These are phyloP conservation scores for Hyphantria cunea DNA, from an alignment of 1,140 invertebrate genomes.

Conservation along the genomic window DNA sequence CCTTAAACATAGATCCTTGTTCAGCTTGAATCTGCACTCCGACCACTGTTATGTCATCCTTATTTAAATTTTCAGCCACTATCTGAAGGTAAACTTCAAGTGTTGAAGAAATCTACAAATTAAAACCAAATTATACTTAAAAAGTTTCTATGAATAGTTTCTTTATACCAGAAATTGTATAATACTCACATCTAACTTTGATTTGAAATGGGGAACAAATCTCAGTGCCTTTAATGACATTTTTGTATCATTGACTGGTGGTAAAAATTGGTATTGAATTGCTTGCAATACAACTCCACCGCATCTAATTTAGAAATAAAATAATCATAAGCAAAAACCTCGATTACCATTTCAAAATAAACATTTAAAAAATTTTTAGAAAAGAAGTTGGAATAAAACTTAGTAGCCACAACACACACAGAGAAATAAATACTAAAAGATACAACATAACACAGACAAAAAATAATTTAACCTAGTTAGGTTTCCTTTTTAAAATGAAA, in stretches of 20 bases:
- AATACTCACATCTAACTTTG: slow-evolving; percentile 27
- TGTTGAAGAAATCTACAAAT: slow-evolving; percentile 29
- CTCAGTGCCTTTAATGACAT: slow-evolving; percentile 34
- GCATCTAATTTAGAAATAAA: slow-evolving; percentile 36
- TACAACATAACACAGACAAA: too few relatives aligned
- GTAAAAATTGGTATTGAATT: slow-evolving; percentile 35
- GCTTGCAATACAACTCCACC: slow-evolving; percentile 41
- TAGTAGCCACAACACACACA: too few relatives aligned
- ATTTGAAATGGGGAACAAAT: slow-evolving; percentile 39
- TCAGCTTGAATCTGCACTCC: slow-evolving; percentile 24
- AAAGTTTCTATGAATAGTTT: neutral
- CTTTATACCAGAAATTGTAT: neutral
- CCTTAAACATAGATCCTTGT: slow-evolving; percentile 10
- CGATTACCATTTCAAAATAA: neutral
- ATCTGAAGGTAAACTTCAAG: slow-evolving; percentile 43
- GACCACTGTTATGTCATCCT: slow-evolving; percentile 35
- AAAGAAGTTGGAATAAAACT: too few relatives aligned
- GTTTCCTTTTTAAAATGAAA: too few relatives aligned
- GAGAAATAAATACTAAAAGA: too few relatives aligned
- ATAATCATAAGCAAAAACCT: neutral
- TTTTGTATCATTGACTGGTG: slow-evolving; percentile 6
- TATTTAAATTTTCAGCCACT: slow-evolving; percentile 44
- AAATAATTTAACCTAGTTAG: too few relatives aligned
- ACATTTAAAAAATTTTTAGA: neutral
- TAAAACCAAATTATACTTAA: neutral